Evolutionary conservation across 2,888 invertebrate species (phyloP).

Genomic region (Pristionchus exspectatus): DNA sequence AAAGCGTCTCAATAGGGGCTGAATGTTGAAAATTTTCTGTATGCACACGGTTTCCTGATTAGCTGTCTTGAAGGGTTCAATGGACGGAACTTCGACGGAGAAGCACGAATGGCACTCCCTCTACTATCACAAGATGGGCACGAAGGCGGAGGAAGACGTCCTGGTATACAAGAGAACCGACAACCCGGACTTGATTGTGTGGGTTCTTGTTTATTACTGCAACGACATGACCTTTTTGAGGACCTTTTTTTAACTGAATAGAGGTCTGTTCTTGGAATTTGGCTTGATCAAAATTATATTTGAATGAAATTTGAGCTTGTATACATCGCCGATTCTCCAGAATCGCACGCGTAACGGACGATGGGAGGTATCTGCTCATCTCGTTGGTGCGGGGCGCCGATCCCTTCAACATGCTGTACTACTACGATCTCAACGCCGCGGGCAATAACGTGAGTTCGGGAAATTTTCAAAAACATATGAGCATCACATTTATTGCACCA

Average conservation of each 20-base stretch:
- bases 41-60: too few species aligned
- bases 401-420: slow-evolving; percentile 85
- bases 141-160: slow-evolving; percentile 90
- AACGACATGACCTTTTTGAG: too few species aligned
- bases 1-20: too few species aligned
- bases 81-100: slow-evolving; percentile 93
- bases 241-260: too few species aligned
- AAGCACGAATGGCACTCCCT: slow-evolving; percentile 93
- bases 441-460: slow-evolving; percentile 69
- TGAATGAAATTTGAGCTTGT: too few species aligned
- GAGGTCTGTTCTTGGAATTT: too few species aligned
- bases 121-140: slow-evolving; percentile 92
- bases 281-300: too few species aligned
- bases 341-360: slow-evolving; percentile 90
- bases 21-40: too few species aligned
- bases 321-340: slow-evolving; percentile 81
- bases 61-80: slow-evolving; percentile 77
- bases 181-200: slow-evolving; percentile 92
- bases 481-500: too few species aligned
- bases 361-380: slow-evolving; percentile 91
- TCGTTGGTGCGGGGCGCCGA: slow-evolving; percentile 89
- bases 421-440: slow-evolving; percentile 85
- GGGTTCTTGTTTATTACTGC: slow-evolving; percentile 77
- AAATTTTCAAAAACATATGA: background rate
- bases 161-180: slow-evolving; percentile 92